These are phyloP conservation scores for Eira barbara DNA, from an alignment of 2,113 vertebrate species.

Conservation along the genomic window DNA sequence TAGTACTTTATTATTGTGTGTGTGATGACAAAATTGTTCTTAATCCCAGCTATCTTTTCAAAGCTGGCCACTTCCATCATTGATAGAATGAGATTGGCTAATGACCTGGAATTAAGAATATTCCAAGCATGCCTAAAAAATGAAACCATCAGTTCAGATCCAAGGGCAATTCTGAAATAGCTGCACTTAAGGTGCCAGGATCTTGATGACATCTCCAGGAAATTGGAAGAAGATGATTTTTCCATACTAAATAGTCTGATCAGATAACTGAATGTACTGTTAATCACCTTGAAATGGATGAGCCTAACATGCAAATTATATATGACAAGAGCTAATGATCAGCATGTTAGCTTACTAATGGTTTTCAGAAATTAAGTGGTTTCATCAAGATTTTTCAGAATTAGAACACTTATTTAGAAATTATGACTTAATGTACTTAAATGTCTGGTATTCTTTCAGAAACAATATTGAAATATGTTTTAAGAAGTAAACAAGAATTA, in stretches of 20 bases:
- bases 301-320: not conserved
- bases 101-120: constrained; percentile 24
- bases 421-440: not conserved
- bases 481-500: not conserved
- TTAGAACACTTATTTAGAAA: not conserved
- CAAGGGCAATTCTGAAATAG: constrained; percentile 40
- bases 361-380: constrained; percentile 27
- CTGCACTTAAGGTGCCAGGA: constrained; percentile 30
- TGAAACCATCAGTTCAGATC: constrained; percentile 37
- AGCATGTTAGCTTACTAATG: not conserved
- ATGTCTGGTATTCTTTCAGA: not conserved
- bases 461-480: not conserved
- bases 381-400: constrained; percentile 5
- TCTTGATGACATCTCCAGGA: not conserved
- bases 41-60: constrained; percentile 43
- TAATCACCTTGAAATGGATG: constrained; percentile 46
- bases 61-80: constrained; percentile 39
- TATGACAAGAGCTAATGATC: not conserved
- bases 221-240: not conserved
- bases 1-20: not conserved
- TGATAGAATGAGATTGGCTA: constrained; percentile 20
- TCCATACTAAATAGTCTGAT: constrained; percentile 20
- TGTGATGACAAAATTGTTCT: not conserved
- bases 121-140: constrained; percentile 58
- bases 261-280: constrained; percentile 11